Conservation (phyloP, 2,113 vertebrate genomes). For the Rhinopomastus cyanomelas region DNA sequence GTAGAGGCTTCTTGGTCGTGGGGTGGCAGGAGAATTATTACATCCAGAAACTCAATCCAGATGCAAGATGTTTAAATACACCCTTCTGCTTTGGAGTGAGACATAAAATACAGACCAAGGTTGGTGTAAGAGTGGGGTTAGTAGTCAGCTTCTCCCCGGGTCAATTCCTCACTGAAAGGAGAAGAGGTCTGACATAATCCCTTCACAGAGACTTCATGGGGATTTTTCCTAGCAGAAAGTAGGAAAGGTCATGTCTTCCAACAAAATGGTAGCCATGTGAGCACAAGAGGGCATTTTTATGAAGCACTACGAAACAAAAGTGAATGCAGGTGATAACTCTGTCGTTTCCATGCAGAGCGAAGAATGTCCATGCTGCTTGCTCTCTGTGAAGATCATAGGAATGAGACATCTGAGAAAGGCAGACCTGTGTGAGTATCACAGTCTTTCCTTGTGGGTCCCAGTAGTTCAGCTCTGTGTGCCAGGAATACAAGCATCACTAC, state of each 20-base stretch:
- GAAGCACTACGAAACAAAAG: not conserved
- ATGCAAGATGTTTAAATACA: not conserved
- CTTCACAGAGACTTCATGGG: too few species aligned
- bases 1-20: not conserved
- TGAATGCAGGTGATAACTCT: not conserved
- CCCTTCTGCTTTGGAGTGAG: not conserved
- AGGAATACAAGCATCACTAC: not conserved
- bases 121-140: not conserved
- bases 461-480: not conserved
- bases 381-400: slow-evolving; percentile 53
- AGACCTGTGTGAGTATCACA: slow-evolving; percentile 38
- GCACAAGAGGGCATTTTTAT: not conserved
- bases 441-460: not conserved
- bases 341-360: slow-evolving; percentile 19
- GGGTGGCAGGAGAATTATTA: not conserved
- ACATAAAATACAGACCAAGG: not conserved
- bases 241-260: not conserved
- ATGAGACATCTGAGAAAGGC: slow-evolving; percentile 60
- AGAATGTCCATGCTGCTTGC: slow-evolving; percentile 35
- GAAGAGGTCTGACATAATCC: not conserved
- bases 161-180: not conserved
- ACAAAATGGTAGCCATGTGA: not conserved
- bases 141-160: not conserved
- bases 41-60: not conserved
- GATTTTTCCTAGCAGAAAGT: not conserved